Evolutionary conservation across 2,797 vertebrate species (phyloP).

Genomic region (Channallabes apus): DNA sequence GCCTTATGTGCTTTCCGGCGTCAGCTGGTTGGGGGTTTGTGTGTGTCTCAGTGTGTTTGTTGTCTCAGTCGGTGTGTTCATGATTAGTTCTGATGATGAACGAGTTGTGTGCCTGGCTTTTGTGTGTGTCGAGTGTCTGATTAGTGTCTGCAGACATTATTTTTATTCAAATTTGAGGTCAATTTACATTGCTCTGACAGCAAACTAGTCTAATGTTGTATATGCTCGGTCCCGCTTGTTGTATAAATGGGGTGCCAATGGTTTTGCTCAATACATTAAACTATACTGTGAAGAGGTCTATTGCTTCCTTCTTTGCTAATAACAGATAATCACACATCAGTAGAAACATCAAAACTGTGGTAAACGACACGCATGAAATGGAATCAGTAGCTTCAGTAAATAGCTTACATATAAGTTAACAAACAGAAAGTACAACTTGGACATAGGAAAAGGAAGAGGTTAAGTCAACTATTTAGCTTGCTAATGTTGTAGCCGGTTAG

Average conservation of each 20-base stretch:
- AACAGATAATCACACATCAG: not conserved
- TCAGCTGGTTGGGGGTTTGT: slow-evolving; percentile 19
- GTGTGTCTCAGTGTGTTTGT: slow-evolving; percentile 23
- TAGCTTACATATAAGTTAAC: not conserved
- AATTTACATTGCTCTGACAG: not conserved
- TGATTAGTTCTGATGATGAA: not conserved
- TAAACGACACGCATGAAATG: not conserved
- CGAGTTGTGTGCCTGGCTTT: not conserved
- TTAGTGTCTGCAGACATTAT: not conserved
- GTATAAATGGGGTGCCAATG: not conserved
- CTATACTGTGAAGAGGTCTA: not conserved
- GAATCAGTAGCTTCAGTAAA: not conserved
- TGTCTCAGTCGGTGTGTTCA: not conserved
- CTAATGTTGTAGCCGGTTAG: not conserved
- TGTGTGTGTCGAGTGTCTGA: not conserved
- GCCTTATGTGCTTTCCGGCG: slow-evolving; percentile 4
- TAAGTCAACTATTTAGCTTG: not conserved
- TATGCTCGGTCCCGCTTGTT: not conserved
- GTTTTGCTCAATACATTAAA: not conserved
- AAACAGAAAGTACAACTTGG: not conserved
- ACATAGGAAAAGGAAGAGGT: not conserved
- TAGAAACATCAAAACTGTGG: not conserved
- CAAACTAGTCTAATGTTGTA: not conserved
- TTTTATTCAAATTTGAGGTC: not conserved
- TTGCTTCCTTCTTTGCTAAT: not conserved